phyloP scores from a whole-genome alignment of 2,888 invertebrate genomes.

The Lacanobia wlatinum region DNA sequence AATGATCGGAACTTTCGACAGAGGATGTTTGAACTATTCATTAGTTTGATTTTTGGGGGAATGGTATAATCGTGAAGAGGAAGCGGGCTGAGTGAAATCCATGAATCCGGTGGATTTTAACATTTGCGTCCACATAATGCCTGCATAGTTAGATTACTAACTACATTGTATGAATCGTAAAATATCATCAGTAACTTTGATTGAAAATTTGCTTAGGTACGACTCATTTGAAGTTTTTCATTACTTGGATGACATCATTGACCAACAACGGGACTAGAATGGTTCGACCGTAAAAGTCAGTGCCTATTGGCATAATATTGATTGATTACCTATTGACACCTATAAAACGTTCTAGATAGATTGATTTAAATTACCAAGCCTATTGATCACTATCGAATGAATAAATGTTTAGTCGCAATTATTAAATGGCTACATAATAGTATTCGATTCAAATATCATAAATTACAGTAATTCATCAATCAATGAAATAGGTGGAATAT shows the following conservation, averaged over 20 bases:
- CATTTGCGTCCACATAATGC: background rate
- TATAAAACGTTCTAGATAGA: conserved; percentile 29
- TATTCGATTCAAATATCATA: conserved; percentile 37
- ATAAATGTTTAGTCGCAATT: conserved; percentile 26
- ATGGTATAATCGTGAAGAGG: background rate
- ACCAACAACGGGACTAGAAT: background rate
- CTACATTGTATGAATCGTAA: background rate
- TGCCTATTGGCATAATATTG: conserved; percentile 17
- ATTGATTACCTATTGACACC: conserved; percentile 49
- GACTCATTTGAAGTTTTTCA: background rate
- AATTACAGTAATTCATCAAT: conserved; percentile 29
- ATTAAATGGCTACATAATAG: conserved; percentile 35
- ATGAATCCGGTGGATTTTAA: background rate
- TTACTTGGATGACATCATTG: background rate
- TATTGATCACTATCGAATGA: conserved; percentile 45
- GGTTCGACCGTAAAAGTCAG: background rate
- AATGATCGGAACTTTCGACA: conserved; percentile 67
- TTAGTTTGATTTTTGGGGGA: conserved; percentile 54
- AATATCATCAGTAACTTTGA: background rate
- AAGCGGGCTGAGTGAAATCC: background rate
- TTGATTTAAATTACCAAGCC: conserved; percentile 43
- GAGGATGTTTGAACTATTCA: conserved; percentile 64
- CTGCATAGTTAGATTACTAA: background rate
- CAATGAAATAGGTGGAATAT: conserved; percentile 1
- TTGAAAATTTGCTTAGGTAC: background rate